A percentile compares a stretch with the other conserved stretches of the same genome.
Conservation (phyloP, 2,888 invertebrate genomes). For the Campopleginae sp. region DNA sequence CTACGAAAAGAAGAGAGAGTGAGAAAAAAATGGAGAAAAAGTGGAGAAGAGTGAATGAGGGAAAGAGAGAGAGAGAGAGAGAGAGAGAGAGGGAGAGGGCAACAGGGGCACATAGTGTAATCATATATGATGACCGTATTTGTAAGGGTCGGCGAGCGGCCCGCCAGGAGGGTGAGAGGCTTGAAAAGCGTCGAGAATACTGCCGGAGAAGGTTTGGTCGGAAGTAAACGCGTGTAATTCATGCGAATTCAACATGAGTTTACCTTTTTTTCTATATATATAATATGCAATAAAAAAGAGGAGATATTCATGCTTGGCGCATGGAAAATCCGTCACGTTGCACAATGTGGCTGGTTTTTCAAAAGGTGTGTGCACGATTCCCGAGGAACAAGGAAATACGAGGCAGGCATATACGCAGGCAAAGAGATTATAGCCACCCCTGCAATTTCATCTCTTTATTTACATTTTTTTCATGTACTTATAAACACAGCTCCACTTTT, state of each 20-base stretch:
- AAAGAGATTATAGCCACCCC: constrained; percentile 42
- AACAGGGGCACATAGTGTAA: constrained; percentile 55
- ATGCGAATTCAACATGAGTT: constrained; percentile 33
- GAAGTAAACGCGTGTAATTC: constrained; percentile 34
- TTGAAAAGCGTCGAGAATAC: constrained; percentile 44
- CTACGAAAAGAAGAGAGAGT: constrained; percentile 49
- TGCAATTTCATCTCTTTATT: constrained; percentile 52
- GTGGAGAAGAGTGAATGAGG: constrained; percentile 54
- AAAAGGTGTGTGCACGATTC: background rate
- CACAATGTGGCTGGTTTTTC: constrained; percentile 70
- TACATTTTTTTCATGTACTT: constrained; percentile 64
- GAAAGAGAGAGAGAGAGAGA: constrained; percentile 46
- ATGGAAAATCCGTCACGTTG: constrained; percentile 72
- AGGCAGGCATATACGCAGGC: background rate
- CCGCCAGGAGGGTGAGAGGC: constrained; percentile 17
- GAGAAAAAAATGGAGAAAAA: constrained; percentile 51
- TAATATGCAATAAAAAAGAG: constrained; percentile 40
- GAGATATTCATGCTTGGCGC: constrained; percentile 75
- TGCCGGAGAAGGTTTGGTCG: constrained; percentile 18
- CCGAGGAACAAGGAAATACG: constrained; percentile 42
- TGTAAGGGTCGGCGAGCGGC: constrained; percentile 52
- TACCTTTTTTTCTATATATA: constrained; percentile 32
- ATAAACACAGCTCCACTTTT: background rate
- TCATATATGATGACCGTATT: constrained; percentile 65
- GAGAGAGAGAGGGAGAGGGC: constrained; percentile 35